Conservation (phyloP, 1,140 invertebrate species). For the Macrosteles quadrilineatus region DNA sequence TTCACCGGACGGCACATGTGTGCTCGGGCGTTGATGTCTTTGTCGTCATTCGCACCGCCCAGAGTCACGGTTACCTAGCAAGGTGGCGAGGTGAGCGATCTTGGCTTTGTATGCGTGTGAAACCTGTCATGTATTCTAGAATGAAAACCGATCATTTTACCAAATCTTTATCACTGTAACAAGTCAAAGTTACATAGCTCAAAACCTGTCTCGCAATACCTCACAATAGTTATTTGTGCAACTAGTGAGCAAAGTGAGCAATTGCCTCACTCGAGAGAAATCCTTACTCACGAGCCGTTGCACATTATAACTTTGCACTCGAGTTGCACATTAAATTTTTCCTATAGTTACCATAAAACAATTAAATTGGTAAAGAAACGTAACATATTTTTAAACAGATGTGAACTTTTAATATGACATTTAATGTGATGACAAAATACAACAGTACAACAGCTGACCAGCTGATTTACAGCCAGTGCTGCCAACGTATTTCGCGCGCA, state of each 20-base stretch:
- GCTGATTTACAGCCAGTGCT: too few species aligned
- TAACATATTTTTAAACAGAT: too few species aligned
- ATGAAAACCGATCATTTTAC: background rate
- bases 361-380: too few species aligned
- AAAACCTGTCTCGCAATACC: background rate
- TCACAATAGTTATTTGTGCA: background rate
- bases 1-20: background rate
- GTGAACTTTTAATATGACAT: too few species aligned
- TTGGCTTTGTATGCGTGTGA: background rate
- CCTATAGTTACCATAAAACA: too few species aligned
- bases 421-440: background rate
- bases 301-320: too few species aligned
- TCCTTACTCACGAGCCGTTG: too few species aligned
- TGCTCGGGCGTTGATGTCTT: slow-evolving; percentile 9
- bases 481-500: too few species aligned
- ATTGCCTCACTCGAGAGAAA: too few species aligned
- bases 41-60: background rate
- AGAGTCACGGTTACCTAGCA: background rate
- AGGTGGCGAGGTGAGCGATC: background rate
- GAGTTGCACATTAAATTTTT: too few species aligned
- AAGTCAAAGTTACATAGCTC: background rate
- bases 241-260: too few species aligned
- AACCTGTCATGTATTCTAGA: background rate
- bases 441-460: too few species aligned
- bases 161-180: background rate